These are phyloP conservation scores for Agapetus fuscipes DNA, from an alignment of 2,888 invertebrate genomes.

Conservation along the genomic window DNA sequence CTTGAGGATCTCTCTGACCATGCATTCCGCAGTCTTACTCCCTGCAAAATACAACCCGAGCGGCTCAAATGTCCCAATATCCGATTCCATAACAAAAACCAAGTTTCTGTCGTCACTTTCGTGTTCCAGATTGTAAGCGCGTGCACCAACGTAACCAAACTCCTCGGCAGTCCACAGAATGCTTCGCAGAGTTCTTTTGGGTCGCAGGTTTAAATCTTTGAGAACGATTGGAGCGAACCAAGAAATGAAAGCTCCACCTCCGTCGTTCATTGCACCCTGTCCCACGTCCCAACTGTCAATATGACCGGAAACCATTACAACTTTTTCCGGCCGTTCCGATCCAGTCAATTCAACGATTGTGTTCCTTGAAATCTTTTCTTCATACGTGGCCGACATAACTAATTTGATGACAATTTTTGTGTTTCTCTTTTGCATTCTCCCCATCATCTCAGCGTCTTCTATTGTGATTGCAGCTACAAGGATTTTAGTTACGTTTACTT, in stretches of 20 bases:
- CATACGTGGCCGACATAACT: constrained; percentile 54
- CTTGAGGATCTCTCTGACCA: constrained; percentile 48
- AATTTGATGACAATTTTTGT: constrained; percentile 32
- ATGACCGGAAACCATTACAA: constrained; percentile 62
- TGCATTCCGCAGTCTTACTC: constrained; percentile 43
- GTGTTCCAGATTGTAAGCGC: constrained; percentile 46
- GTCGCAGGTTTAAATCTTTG: constrained; percentile 45
- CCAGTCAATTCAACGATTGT: constrained; percentile 52
- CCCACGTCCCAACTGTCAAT: constrained; percentile 72
- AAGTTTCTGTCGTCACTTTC: constrained; percentile 39
- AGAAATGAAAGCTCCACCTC: constrained; percentile 60
- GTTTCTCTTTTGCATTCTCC: constrained; percentile 45
- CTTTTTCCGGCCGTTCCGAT: constrained; percentile 23
- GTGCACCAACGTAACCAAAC: constrained; percentile 50
- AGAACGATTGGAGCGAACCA: constrained; percentile 56
- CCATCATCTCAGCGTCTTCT: constrained; percentile 56
- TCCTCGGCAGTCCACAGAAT: constrained; percentile 68
- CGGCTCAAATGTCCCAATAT: constrained; percentile 58
- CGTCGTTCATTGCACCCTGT: constrained; percentile 71
- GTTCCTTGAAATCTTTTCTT: constrained; percentile 51
- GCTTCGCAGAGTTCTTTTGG: constrained; percentile 52
- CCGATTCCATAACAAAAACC: constrained; percentile 62
- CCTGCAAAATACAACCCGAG: constrained; percentile 52
- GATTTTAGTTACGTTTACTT: constrained; percentile 41
- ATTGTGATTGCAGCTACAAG: constrained; percentile 55